Percentiles rank a stretch among this genome's conserved stretches.
Conservation (phyloP, 1,140 invertebrate genomes). For the Zaprionus vittiger region DNA sequence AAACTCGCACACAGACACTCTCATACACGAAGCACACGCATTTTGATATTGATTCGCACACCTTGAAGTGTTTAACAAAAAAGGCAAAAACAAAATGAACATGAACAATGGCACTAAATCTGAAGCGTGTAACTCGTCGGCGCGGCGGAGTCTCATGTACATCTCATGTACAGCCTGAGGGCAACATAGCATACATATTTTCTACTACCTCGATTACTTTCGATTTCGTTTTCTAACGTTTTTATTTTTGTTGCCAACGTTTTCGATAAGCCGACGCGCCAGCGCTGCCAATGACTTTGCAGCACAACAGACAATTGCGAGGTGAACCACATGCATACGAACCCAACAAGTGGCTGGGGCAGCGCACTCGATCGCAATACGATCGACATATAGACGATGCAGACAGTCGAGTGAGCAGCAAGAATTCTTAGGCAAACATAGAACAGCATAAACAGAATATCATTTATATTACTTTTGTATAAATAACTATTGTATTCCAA, state of each 20-base stretch:
- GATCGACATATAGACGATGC: slow-evolving; percentile 3
- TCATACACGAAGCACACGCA: slow-evolving; percentile 22
- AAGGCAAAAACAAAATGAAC: slow-evolving; percentile 52
- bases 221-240: slow-evolving; percentile 47
- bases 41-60: slow-evolving; percentile 57
- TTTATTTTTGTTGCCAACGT: slow-evolving; percentile 26
- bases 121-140: slow-evolving; percentile 55
- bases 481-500: too few species aligned
- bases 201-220: slow-evolving; percentile 54
- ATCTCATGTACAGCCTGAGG: slow-evolving; percentile 61
- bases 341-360: slow-evolving; percentile 43
- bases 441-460: background rate
- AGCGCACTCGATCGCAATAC: slow-evolving; percentile 5
- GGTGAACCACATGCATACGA: slow-evolving; percentile 67
- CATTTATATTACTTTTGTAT: background rate
- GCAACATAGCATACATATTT: slow-evolving; percentile 39
- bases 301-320: slow-evolving; percentile 53
- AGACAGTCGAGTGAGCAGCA: slow-evolving; percentile 6
- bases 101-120: slow-evolving; percentile 63
- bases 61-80: slow-evolving; percentile 76
- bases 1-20: slow-evolving; percentile 43
- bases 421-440: background rate
- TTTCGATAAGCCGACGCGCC: slow-evolving; percentile 59
- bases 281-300: slow-evolving; percentile 33
- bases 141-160: slow-evolving; percentile 22